Conservation (phyloP, 2,888 invertebrate genomes). For the Ophion ellenae region DNA sequence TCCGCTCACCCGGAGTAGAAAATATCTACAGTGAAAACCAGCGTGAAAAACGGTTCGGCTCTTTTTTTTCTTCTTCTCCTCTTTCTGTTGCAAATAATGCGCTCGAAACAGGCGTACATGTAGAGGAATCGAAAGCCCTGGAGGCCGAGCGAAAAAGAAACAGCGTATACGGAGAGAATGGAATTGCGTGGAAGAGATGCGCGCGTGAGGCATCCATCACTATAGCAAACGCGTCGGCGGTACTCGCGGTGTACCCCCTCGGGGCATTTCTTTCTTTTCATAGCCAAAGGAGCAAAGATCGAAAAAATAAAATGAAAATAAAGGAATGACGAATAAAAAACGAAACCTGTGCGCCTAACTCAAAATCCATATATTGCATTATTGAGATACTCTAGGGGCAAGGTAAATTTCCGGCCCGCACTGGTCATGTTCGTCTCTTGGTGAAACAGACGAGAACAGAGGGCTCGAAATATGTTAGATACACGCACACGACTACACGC, state of each 20-base stretch:
- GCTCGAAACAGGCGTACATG: constrained; percentile 5
- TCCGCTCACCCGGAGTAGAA: no score
- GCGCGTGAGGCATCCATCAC: constrained; percentile 74
- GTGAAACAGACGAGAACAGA: constrained; percentile 26
- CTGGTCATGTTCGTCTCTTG: constrained; percentile 6
- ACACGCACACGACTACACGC: constrained; percentile 5
- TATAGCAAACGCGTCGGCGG: constrained; percentile 70
- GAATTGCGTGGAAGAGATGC: constrained; percentile 67
- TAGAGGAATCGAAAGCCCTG: constrained; percentile 20
- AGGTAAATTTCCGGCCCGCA: constrained; percentile 55
- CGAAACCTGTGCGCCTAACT: constrained; percentile 70
- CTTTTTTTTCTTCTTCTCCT: constrained; percentile 15
- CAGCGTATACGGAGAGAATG: constrained; percentile 56
- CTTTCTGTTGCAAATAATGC: constrained; percentile 14
- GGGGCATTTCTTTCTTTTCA: constrained; percentile 70
- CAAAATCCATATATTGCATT: constrained; percentile 78
- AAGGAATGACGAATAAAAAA: constrained; percentile 5
- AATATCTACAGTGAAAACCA: no score
- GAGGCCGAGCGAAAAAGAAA: constrained; percentile 44
- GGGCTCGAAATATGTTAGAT: constrained; percentile 37
- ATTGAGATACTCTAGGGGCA: constrained; percentile 73
- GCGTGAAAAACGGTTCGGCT: not conserved
- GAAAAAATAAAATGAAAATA: constrained; percentile 41
- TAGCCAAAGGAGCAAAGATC: constrained; percentile 62
- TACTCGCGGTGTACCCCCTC: constrained; percentile 65